These are phyloP conservation scores for Rhinatrema bivittatum DNA, from an alignment of 2,797 vertebrate genomes.

Conservation along the genomic window DNA sequence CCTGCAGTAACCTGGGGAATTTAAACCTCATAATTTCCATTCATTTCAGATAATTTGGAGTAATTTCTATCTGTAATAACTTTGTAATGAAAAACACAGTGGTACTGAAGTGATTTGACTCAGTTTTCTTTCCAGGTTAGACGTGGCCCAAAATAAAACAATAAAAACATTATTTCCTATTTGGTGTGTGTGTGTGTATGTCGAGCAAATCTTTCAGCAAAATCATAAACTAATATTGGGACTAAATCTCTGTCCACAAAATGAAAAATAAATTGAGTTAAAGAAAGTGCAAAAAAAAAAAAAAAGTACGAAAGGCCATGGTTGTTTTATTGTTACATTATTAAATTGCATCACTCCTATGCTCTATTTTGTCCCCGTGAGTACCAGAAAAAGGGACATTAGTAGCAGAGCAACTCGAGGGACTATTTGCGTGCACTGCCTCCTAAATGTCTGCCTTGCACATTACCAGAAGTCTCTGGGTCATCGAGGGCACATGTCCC, in stretches of 20 bases:
- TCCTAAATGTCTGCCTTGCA: too few relatives aligned
- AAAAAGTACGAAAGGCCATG: constrained; percentile 58
- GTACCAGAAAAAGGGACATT: too few relatives aligned
- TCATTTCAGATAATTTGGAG: constrained; percentile 79
- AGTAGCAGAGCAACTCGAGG: too few relatives aligned
- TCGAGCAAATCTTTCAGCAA: constrained; percentile 71
- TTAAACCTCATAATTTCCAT: constrained; percentile 79
- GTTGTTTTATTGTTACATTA: constrained; percentile 70
- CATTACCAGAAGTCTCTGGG: too few relatives aligned
- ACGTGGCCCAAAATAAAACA: constrained; percentile 64
- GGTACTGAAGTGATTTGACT: constrained; percentile 67
- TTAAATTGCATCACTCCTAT: constrained; percentile 60
- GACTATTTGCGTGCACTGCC: too few relatives aligned
- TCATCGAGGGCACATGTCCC: too few relatives aligned
- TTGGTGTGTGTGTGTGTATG: constrained; percentile 59
- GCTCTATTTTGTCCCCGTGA: constrained; percentile 46
- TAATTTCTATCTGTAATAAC: constrained; percentile 72
- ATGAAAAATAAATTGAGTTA: constrained; percentile 83
- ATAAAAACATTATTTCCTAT: constrained; percentile 71
- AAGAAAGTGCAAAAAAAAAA: constrained; percentile 47
- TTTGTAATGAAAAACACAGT: constrained; percentile 77
- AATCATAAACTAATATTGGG: constrained; percentile 75
- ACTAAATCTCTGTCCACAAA: constrained; percentile 74
- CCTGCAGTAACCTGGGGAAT: constrained; percentile 73
- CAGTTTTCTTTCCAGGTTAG: constrained; percentile 61